Evolutionary conservation across 2,797 vertebrate genomes (phyloP).

Genomic region (Phrynocephalus forsythii): DNA sequence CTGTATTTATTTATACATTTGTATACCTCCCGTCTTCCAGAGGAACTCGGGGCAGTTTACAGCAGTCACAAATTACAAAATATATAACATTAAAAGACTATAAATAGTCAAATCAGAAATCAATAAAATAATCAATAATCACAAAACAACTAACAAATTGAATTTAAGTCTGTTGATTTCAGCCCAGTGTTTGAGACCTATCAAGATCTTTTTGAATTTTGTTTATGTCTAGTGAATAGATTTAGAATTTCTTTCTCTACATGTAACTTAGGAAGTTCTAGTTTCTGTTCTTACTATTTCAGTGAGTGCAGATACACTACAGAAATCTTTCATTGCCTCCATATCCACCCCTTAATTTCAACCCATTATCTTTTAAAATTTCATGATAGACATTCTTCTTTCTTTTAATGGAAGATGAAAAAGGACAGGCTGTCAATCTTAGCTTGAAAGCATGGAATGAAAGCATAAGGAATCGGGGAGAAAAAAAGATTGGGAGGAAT

Average conservation of each 20-base stretch:
- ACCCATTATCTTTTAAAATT: constrained; percentile 29
- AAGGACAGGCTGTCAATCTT: constrained; percentile 5
- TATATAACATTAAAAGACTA: too few relatives aligned
- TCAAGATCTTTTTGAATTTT: too few relatives aligned
- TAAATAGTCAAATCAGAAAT: too few relatives aligned
- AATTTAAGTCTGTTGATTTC: too few relatives aligned
- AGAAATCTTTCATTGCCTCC: constrained; percentile 6
- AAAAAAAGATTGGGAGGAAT: neutral
- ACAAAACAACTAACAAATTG: too few relatives aligned
- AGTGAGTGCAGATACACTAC: neutral
- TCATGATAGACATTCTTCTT: constrained; percentile 10
- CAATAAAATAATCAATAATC: too few relatives aligned
- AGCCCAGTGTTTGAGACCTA: too few relatives aligned
- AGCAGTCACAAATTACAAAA: too few relatives aligned
- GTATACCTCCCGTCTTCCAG: too few relatives aligned
- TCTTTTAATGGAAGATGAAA: constrained; percentile 33
- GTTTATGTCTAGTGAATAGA: neutral
- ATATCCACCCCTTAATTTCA: neutral
- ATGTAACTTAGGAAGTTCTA: neutral
- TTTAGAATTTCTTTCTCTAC: neutral
- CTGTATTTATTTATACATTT: too few relatives aligned
- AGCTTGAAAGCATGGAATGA: constrained; percentile 13
- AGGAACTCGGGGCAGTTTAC: too few relatives aligned
- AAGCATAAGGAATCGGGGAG: neutral
- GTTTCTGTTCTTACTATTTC: constrained; percentile 31